Conservation (phyloP, 2,113 vertebrate genomes). For the Chaetodon trifascialis region DNA sequence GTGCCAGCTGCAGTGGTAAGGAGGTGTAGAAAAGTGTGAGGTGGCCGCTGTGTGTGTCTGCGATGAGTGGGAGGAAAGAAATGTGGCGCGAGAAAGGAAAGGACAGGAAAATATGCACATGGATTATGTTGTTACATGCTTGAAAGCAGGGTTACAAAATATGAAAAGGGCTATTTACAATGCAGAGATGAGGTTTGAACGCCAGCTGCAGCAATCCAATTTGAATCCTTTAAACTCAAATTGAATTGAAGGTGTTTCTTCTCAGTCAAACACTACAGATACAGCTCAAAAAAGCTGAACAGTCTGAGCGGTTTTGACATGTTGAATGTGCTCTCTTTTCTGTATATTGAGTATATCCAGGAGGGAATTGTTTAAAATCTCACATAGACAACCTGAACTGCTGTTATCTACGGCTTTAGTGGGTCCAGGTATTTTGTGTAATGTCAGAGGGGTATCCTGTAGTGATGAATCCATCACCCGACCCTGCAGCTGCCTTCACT, state of each 20-base stretch:
- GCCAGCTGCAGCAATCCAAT: background rate
- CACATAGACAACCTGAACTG: background rate
- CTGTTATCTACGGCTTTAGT: background rate
- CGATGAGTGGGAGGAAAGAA: slow-evolving; percentile 43
- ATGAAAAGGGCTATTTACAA: background rate
- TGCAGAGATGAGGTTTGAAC: background rate
- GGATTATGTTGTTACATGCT: slow-evolving; percentile 7
- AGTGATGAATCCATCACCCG: too few species aligned
- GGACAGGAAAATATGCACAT: slow-evolving; percentile 50
- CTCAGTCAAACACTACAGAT: background rate
- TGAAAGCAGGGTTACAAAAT: background rate
- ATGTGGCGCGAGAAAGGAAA: slow-evolving; percentile 13
- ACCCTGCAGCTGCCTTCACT: too few species aligned
- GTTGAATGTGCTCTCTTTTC: background rate
- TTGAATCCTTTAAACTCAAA: background rate
- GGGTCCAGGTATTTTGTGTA: background rate
- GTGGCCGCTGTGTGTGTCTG: slow-evolving; percentile 17
- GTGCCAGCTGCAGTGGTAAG: slow-evolving; percentile 47
- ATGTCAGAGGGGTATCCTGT: background rate
- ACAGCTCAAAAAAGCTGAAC: background rate
- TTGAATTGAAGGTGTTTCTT: slow-evolving; percentile 5
- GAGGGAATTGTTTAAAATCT: background rate
- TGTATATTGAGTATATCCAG: background rate
- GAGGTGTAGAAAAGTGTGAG: slow-evolving; percentile 20
- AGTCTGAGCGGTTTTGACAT: background rate